Evolutionary conservation across 2,113 vertebrate species (phyloP).

Genomic region (Engraulis encrasicolus): DNA sequence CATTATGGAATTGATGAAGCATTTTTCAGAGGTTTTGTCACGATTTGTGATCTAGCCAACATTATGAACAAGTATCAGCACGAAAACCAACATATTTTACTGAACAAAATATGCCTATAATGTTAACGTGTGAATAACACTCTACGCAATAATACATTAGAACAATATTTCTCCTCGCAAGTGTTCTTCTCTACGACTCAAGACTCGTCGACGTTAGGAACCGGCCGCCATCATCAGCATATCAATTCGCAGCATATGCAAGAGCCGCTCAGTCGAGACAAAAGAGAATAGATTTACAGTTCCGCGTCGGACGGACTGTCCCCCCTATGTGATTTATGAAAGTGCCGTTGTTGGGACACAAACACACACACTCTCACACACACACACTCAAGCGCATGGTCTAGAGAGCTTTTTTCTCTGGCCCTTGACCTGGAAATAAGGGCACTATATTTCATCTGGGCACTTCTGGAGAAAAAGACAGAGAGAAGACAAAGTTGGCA

Average conservation of each 20-base stretch:
- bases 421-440: conserved; percentile 8
- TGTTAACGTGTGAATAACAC: neutral
- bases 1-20: neutral
- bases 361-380: neutral
- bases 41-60: neutral
- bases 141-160: neutral
- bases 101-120: neutral
- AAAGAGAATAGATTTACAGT: neutral
- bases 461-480: neutral
- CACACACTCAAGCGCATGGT: too few relatives aligned
- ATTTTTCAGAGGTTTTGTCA: neutral
- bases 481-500: neutral
- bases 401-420: neutral
- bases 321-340: neutral
- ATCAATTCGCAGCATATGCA: neutral
- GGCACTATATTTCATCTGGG: neutral
- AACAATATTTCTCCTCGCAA: neutral
- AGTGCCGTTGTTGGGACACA: neutral
- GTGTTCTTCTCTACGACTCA: neutral
- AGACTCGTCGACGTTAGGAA: neutral
- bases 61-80: neutral
- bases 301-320: neutral
- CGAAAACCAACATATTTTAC: neutral
- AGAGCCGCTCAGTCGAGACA: neutral
- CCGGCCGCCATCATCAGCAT: neutral